Percentiles rank a stretch among this genome's conserved stretches.
Evolutionary conservation across 2,797 vertebrate species (phyloP).

Genomic region (Eptatretus atami): DNA sequence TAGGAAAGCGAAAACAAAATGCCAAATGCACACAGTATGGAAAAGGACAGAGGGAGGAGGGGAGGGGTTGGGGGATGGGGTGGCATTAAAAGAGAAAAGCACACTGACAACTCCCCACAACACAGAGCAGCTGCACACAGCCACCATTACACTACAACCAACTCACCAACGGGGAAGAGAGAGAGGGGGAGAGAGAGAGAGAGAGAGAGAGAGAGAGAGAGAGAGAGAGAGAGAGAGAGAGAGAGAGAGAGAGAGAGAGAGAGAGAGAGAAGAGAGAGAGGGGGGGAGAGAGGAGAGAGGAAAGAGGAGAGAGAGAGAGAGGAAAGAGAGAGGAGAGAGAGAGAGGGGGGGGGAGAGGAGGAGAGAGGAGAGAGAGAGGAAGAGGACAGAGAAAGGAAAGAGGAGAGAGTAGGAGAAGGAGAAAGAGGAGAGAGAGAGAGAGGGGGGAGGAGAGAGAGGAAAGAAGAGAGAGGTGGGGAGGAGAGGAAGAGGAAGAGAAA

Average conservation of each 20-base stretch:
- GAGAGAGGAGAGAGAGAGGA: not conserved
- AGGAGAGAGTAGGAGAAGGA: not conserved
- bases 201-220: too few relatives aligned
- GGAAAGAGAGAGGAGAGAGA: not conserved
- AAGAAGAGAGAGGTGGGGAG: not conserved
- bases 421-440: not conserved
- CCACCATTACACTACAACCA: too few relatives aligned
- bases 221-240: too few relatives aligned
- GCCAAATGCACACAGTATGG: not conserved
- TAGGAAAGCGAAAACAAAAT: not conserved
- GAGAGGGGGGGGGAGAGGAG: not conserved
- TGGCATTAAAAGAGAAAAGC: not conserved
- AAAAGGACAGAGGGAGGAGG: not conserved
- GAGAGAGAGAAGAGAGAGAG: not conserved
- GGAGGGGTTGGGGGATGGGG: not conserved
- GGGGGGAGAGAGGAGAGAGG: not conserved
- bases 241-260: not conserved
- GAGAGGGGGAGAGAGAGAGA: too few relatives aligned
- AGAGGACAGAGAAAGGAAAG: not conserved
- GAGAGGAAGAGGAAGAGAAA: not conserved
- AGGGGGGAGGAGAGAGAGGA: not conserved
- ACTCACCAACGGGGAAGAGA: too few relatives aligned
- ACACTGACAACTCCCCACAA: too few relatives aligned
- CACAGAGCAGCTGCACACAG: too few relatives aligned
- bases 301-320: not conserved